phyloP scores from a whole-genome alignment of 2,888 invertebrate species.

The Epistrophella euchroma region DNA sequence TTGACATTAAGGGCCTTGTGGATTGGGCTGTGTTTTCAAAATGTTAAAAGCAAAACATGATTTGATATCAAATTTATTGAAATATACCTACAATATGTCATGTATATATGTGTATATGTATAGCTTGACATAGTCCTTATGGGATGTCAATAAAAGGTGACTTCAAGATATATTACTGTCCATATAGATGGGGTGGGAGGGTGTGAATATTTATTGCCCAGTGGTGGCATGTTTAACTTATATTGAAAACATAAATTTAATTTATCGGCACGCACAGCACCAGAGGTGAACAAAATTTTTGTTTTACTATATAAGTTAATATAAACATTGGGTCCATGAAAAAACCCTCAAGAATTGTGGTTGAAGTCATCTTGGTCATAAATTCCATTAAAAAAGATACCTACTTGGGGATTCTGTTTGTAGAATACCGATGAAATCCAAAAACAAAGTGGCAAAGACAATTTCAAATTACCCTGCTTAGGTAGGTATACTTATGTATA shows the following conservation, averaged over 20 bases:
- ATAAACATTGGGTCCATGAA: constrained; percentile 6
- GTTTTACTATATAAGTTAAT: constrained; percentile 16
- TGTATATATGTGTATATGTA: not conserved
- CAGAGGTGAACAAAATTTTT: constrained; percentile 5
- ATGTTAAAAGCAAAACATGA: constrained; percentile 1
- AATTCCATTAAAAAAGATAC: constrained; percentile 13
- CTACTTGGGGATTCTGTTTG: not conserved
- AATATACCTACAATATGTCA: not conserved
- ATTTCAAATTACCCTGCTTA: not conserved
- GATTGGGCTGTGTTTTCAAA: not conserved
- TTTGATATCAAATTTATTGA: not conserved
- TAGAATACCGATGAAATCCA: not conserved
- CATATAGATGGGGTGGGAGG: not conserved
- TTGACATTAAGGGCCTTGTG: constrained; percentile 10
- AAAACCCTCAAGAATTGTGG: not conserved
- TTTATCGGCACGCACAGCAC: constrained; percentile 30
- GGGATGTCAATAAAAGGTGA: constrained; percentile 37
- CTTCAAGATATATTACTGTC: constrained; percentile 27
- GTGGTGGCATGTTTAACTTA: constrained; percentile 6
- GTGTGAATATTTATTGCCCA: constrained; percentile 21
- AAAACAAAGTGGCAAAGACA: not conserved
- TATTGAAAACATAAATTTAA: constrained; percentile 40
- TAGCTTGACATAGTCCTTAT: constrained; percentile 26
- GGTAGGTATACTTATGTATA: not conserved
- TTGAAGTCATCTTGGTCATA: constrained; percentile 18